A percentile compares a stretch with the other conserved stretches of the same genome.
phyloP scores from a whole-genome alignment of 2,888 invertebrate species.

The Sepioteuthis lessoniana region DNA sequence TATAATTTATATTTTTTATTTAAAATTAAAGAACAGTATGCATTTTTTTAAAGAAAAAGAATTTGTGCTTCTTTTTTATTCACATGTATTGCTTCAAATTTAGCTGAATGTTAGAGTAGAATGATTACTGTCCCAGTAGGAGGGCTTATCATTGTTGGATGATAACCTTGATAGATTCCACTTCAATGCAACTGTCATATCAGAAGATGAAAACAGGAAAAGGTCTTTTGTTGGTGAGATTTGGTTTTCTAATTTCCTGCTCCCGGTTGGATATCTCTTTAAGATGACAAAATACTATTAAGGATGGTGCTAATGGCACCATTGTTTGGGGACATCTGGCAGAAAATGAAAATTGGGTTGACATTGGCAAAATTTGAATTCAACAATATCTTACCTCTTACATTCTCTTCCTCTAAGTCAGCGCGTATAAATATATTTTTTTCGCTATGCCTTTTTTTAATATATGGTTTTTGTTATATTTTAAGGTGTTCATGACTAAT shows the following conservation, averaged over 20 bases:
- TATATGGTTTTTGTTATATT: background rate
- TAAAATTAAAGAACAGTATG: background rate
- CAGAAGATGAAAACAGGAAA: background rate
- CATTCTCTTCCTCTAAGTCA: background rate
- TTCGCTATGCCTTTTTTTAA: background rate
- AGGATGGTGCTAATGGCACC: background rate
- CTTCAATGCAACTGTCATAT: background rate
- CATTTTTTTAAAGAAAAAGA: background rate
- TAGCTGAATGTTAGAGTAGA: background rate
- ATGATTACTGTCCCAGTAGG: background rate
- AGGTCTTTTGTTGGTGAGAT: conserved; percentile 18
- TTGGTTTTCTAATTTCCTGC: conserved; percentile 13
- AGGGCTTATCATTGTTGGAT: background rate
- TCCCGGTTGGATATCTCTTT: conserved; percentile 33
- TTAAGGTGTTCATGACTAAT: background rate
- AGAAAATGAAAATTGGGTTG: background rate
- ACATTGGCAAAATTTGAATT: background rate
- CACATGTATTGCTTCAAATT: too few relatives aligned
- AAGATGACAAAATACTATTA: conserved; percentile 23
- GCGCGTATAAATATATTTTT: background rate
- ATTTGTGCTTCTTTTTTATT: background rate
- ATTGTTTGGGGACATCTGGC: background rate
- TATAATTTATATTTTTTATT: background rate
- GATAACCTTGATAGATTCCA: background rate
- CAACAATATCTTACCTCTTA: background rate